phyloP scores from a whole-genome alignment of 2,888 invertebrate genomes.

The Orthosia gothica region DNA sequence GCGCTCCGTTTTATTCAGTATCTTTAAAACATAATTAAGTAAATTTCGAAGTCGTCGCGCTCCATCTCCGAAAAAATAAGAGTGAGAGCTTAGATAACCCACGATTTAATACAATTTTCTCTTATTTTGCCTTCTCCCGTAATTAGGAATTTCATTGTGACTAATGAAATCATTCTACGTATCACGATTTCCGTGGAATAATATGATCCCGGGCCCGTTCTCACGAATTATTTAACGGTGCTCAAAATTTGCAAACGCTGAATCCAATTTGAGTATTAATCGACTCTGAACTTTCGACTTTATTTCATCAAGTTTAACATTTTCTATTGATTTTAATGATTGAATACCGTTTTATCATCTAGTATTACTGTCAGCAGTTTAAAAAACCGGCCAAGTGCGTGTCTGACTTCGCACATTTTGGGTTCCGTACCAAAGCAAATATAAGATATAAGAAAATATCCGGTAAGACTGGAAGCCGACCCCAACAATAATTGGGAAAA shows the following conservation, averaged over 20 bases:
- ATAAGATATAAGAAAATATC: too few species aligned
- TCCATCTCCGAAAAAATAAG: conserved; percentile 83
- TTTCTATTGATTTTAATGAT: conserved; percentile 6
- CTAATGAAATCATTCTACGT: conserved; percentile 75
- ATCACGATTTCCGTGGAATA: conserved; percentile 71
- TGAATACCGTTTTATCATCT: not conserved
- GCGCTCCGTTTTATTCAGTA: conserved; percentile 80
- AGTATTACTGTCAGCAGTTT: not conserved
- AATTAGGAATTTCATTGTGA: conserved; percentile 79
- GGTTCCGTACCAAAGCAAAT: too few species aligned
- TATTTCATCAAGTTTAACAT: conserved; percentile 9
- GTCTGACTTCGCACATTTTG: too few species aligned
- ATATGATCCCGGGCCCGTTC: conserved; percentile 46
- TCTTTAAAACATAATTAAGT: conserved; percentile 87
- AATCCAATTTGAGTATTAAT: conserved; percentile 29
- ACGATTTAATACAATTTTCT: conserved; percentile 82
- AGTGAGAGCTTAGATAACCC: conserved; percentile 82
- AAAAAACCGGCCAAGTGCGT: too few species aligned
- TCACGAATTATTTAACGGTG: conserved; percentile 37
- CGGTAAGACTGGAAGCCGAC: too few species aligned
- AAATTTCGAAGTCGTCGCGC: conserved; percentile 84
- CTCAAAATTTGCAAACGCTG: conserved; percentile 31
- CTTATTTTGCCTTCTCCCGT: conserved; percentile 80
- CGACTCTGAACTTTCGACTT: conserved; percentile 15
- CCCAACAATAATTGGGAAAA: too few species aligned